Conservation (phyloP, 92 coral and sea anemone genomes). For the Phenganax marumi region DNA sequence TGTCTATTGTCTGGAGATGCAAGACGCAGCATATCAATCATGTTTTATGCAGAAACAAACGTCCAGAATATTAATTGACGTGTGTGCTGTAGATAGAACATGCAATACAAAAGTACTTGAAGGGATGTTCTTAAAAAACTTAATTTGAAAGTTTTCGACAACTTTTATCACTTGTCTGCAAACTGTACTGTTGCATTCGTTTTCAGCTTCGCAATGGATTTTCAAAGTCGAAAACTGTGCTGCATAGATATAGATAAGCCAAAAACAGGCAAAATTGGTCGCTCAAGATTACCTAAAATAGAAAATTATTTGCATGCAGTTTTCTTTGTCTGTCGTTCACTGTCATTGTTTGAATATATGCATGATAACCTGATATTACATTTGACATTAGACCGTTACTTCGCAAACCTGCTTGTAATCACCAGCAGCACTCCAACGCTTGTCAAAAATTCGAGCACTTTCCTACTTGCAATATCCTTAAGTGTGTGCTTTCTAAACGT, state of each 20-base stretch:
- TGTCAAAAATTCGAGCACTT: neutral
- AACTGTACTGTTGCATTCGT: neutral
- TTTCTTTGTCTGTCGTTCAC: neutral
- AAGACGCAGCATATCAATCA: slow-evolving; percentile 20
- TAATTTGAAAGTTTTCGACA: too few species aligned
- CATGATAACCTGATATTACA: neutral
- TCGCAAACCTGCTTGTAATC: neutral
- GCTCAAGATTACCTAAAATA: neutral
- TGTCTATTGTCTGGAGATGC: too few species aligned
- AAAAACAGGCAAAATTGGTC: slow-evolving; percentile 1
- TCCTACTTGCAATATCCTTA: neutral
- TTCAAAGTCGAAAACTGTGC: neutral
- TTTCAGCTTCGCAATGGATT: neutral
- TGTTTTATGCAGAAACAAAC: slow-evolving; percentile 14
- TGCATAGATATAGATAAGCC: neutral
- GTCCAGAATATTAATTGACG: slow-evolving; percentile 8
- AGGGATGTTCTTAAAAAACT: neutral
- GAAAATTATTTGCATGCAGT: neutral
- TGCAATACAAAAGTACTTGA: neutral
- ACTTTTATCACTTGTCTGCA: too few species aligned
- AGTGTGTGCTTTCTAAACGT: neutral
- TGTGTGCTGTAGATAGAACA: neutral
- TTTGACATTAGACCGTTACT: neutral
- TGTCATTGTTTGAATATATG: neutral
- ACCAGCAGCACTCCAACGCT: neutral